Base-by-base conservation (phyloP, 1,140 invertebrate species). In the Philopotamus ludificatus region DNA sequence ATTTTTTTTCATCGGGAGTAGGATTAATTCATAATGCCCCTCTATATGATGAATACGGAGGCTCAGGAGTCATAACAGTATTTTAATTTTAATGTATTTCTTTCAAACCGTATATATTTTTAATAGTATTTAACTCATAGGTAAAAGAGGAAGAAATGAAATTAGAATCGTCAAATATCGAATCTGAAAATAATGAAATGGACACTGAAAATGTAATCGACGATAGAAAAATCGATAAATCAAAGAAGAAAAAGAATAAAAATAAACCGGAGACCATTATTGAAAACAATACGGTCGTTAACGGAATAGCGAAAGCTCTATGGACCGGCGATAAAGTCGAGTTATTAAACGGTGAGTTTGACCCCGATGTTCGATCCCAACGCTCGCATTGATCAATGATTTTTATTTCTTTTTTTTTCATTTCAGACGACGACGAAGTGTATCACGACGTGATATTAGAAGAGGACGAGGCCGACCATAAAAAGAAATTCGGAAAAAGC, bases 371-470 rank as follows among this genome's bases (percentile, higher is more conserved):
- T n/a, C n/a, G n/a, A n/a, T n/a, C n/a, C n/a, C n/a, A n/a, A n/a
- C n/a, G n/a, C n/a, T n/a, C n/a, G n/a, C n/a, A n/a, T n/a, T n/a
- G n/a, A n/a, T n/a, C n/a, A n/a, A n/a, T n/a, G n/a, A n/a, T n/a
- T n/a, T n/a, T n/a, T n/a, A n/a, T n/a, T n/a, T n/a, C n/a, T n/a
- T n/a, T n/a, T n/a, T 22, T 66, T 41, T 49, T n/a, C 57, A 42
- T 67, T 71, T 28, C 66, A 74, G 82, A 83, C 58, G 80, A 79
- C 21, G 83, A 84, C 67, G 83, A 84, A 72, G 70, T 74, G 0
- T 84, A 84, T 67, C 73, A 83, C 28, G 83, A 84, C 70, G 72
- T 79, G 1, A 76, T 76, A 57, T 73, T 79, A 8, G 79, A 80
- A n/a, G 74, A 79, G 3, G 73, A 79, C 60, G 72, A 77, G 10